phyloP scores from a whole-genome alignment of 2,888 invertebrate genomes.

The Pristionchus maxplancki region DNA sequence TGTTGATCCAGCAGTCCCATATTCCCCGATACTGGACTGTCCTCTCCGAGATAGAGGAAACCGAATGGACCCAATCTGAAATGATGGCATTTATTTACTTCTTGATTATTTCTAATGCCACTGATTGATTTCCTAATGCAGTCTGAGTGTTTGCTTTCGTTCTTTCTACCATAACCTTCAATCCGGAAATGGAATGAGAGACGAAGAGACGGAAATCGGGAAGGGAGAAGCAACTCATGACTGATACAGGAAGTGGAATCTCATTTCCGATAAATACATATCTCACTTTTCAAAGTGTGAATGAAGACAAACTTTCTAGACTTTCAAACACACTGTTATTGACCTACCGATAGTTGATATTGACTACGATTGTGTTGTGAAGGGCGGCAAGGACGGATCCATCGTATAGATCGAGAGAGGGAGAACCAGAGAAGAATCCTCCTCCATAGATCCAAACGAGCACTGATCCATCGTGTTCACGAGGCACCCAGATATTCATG shows the following conservation, averaged over 20 bases:
- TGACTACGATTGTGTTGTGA: constrained; percentile 74
- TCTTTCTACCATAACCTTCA: neutral
- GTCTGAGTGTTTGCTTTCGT: neutral
- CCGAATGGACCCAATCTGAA: constrained; percentile 93
- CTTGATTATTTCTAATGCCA: neutral
- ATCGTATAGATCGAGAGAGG: constrained; percentile 80
- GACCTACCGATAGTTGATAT: constrained; percentile 77
- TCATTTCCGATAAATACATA: neutral
- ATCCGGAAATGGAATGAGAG: constrained; percentile 10
- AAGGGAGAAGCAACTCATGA: neutral
- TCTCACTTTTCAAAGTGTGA: neutral
- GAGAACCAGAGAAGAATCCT: constrained; percentile 78
- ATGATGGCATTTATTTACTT: neutral
- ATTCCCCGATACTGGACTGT: constrained; percentile 88
- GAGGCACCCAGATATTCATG: constrained; percentile 92
- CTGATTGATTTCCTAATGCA: neutral
- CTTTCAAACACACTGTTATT: too few relatives aligned
- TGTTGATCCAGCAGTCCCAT: constrained; percentile 95
- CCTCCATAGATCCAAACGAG: constrained; percentile 78
- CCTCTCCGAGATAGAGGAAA: constrained; percentile 90
- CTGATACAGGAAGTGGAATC: neutral
- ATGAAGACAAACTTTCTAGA: neutral
- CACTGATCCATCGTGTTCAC: constrained; percentile 76
- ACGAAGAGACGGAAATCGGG: neutral
- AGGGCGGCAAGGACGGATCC: constrained; percentile 78